These are phyloP conservation scores for Dendrocincla fuliginosa DNA, from an alignment of 2,797 vertebrate genomes.

Conservation along the genomic window DNA sequence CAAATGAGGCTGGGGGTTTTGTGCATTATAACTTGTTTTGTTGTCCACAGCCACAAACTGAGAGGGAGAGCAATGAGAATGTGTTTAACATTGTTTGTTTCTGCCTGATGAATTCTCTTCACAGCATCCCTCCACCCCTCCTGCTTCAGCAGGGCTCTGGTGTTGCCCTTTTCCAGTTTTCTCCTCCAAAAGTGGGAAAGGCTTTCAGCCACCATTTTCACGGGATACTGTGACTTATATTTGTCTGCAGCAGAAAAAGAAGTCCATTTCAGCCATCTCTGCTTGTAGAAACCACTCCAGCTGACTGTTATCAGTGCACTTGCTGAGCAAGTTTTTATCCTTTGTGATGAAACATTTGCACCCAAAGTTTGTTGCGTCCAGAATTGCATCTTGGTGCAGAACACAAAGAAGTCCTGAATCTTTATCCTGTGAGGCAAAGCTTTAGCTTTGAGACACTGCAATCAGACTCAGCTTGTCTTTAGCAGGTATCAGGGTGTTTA, in stretches of 20 bases:
- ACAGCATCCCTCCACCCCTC: constrained; percentile 8
- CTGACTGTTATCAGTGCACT: background rate
- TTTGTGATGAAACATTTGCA: background rate
- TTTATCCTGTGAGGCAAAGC: background rate
- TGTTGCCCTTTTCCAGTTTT: background rate
- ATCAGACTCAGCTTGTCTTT: background rate
- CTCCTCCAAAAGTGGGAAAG: background rate
- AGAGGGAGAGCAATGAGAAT: background rate
- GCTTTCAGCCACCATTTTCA: background rate
- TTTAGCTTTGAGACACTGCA: background rate
- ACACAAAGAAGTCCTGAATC: background rate
- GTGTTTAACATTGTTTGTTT: background rate
- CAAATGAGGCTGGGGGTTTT: background rate
- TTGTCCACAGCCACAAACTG: background rate
- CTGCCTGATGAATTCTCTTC: constrained; percentile 36
- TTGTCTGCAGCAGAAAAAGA: background rate
- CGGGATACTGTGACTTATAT: background rate
- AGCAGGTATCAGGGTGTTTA: background rate
- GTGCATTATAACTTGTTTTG: background rate
- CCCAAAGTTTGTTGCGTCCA: background rate
- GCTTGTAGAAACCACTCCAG: background rate
- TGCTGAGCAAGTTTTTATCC: background rate
- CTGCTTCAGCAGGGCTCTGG: background rate
- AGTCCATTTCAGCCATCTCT: background rate
- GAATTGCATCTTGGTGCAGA: background rate